Conservation (phyloP, 2,888 invertebrate genomes). For the Argyra leucocephala region DNA sequence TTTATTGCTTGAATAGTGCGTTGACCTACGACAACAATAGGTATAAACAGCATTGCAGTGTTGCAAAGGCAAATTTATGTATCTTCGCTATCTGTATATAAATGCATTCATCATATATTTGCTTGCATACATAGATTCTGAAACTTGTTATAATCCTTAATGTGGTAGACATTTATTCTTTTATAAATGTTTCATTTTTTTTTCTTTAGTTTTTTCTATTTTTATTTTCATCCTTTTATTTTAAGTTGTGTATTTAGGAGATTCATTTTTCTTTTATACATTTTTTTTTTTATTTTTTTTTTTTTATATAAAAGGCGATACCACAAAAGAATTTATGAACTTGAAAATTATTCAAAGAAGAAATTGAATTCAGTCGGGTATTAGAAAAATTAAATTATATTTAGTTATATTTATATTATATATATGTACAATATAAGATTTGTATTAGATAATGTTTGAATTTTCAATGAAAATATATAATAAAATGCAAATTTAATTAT, state of each 20-base stretch:
- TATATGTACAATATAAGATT: no score
- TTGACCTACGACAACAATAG: not conserved
- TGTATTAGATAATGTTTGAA: no score
- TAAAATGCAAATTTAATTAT: no score
- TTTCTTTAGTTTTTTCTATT: not conserved
- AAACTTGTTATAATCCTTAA: not conserved
- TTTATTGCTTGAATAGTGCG: not conserved
- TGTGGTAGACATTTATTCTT: constrained; percentile 4
- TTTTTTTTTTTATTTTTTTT: not conserved
- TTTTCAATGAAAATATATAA: no score
- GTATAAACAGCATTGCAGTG: not conserved
- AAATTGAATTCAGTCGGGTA: not conserved
- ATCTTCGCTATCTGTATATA: no score
- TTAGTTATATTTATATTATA: no score
- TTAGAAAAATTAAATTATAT: no score
- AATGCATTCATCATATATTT: no score
- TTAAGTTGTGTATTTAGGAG: not conserved
- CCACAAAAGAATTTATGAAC: not conserved
- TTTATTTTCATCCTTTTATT: not conserved
- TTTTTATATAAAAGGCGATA: not conserved
- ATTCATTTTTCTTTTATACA: not conserved
- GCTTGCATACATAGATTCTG: not conserved
- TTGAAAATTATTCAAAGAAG: not conserved
- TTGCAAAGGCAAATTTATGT: no score
- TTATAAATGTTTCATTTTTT: not conserved